Conservation (phyloP, 2,113 vertebrate genomes). For the Scophthalmus maximus region DNA sequence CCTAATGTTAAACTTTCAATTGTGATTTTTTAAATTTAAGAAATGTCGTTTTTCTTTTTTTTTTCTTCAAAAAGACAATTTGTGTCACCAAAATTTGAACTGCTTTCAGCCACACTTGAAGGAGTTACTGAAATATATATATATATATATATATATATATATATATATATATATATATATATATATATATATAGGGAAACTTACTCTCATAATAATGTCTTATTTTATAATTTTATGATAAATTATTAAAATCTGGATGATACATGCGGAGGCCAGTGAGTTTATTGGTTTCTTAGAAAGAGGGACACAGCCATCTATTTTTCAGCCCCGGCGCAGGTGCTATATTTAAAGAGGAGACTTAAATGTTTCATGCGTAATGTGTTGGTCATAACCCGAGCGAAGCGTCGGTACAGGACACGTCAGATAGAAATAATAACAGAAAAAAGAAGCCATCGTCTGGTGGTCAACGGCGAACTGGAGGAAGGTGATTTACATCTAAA, state of each 20-base stretch:
- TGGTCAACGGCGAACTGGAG: slow-evolving; percentile 70
- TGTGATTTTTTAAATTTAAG: not conserved
- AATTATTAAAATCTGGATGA: not conserved
- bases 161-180: too few relatives aligned
- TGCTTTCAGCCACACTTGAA: too few relatives aligned
- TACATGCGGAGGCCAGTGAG: not conserved
- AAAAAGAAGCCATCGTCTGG: slow-evolving; percentile 67
- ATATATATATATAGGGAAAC: not conserved
- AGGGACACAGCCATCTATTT: not conserved
- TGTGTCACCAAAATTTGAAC: too few relatives aligned
- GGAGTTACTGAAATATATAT: too few relatives aligned
- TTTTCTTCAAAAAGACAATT: too few relatives aligned
- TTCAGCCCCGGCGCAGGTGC: slow-evolving; percentile 24
- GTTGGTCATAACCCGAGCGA: slow-evolving; percentile 55
- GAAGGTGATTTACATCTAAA: slow-evolving; percentile 51
- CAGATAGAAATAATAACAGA: slow-evolving; percentile 65
- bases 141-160: too few relatives aligned
- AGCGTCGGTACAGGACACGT: slow-evolving; percentile 33
- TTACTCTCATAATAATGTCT: not conserved
- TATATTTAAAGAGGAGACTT: slow-evolving; percentile 58
- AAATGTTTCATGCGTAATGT: slow-evolving; percentile 61
- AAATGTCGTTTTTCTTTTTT: too few relatives aligned
- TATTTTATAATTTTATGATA: too few relatives aligned
- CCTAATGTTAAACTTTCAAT: not conserved
- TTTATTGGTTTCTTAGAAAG: not conserved